Percentiles rank a stretch among this genome's conserved stretches.
These are phyloP conservation scores for Hapalemur alaotrensis DNA, from an alignment of 2,797 vertebrate species.

Conservation along the genomic window DNA sequence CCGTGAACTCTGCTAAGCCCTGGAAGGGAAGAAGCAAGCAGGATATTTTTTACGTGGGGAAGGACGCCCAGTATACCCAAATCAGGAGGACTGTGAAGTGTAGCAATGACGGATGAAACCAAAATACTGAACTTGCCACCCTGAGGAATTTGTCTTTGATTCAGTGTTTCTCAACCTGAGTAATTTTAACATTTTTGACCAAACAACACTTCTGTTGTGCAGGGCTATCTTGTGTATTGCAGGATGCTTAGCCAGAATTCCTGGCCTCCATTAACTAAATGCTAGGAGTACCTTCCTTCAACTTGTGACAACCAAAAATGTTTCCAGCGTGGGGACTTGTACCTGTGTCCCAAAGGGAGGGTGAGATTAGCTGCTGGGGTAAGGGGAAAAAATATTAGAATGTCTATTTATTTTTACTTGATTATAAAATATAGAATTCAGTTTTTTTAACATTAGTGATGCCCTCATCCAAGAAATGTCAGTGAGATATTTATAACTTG, in stretches of 20 bases:
- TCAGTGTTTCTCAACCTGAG: background rate
- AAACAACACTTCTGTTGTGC: background rate
- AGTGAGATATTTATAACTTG: background rate
- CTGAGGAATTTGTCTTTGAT: background rate
- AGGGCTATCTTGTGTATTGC: too few relatives aligned
- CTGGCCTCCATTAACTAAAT: background rate
- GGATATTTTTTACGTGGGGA: background rate
- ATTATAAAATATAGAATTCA: constrained; percentile 14
- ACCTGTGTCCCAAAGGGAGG: background rate
- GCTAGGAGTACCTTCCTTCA: background rate
- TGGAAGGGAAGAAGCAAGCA: background rate
- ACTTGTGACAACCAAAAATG: background rate
- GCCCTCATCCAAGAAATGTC: background rate
- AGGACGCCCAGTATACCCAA: accelerated
- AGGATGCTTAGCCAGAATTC: background rate
- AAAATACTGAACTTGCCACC: background rate
- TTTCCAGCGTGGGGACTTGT: background rate
- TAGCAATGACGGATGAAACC: background rate
- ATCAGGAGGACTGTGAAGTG: background rate
- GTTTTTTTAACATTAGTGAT: background rate
- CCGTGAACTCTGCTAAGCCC: background rate
- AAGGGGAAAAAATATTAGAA: background rate
- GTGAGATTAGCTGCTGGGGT: background rate
- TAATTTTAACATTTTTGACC: background rate
- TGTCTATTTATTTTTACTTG: background rate